Percentiles rank a stretch among this genome's conserved stretches.
Evolutionary conservation across 2,797 vertebrate species (phyloP).

Genomic region (Anguilla megastoma): DNA sequence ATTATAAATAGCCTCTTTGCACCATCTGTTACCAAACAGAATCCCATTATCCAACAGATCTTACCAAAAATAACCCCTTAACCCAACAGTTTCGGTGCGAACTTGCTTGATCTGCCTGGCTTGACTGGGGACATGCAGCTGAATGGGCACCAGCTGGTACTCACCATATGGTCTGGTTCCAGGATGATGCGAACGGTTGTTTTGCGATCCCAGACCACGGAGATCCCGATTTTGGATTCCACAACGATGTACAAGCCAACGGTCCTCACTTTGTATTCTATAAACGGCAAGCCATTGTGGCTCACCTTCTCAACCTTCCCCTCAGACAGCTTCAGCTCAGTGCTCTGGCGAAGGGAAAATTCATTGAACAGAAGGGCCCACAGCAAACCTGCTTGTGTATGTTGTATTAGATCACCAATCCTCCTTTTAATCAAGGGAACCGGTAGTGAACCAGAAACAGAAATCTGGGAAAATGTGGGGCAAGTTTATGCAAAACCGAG

Average conservation of each 20-base stretch:
- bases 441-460: background rate
- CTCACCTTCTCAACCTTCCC: constrained; percentile 50
- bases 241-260: constrained; percentile 69
- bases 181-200: constrained; percentile 70
- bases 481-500: too few relatives aligned
- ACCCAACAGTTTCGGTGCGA: background rate
- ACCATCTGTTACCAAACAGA: too few relatives aligned
- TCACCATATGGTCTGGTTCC: constrained; percentile 68
- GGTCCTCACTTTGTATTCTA: constrained; percentile 58
- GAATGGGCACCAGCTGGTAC: constrained; percentile 38
- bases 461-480: too few relatives aligned
- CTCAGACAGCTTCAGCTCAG: constrained; percentile 65
- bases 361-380: background rate
- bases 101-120: background rate
- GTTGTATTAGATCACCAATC: background rate
- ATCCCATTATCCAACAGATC: too few relatives aligned
- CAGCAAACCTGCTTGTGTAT: background rate
- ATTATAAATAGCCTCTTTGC: too few relatives aligned
- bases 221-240: constrained; percentile 66
- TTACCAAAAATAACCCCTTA: background rate
- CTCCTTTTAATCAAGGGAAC: background rate
- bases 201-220: constrained; percentile 75
- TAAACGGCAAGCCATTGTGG: constrained; percentile 32
- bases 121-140: background rate
- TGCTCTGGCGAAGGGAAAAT: constrained; percentile 55